Evolutionary conservation across 2,113 vertebrate genomes (phyloP).

Genomic region (Eublepharis macularius): DNA sequence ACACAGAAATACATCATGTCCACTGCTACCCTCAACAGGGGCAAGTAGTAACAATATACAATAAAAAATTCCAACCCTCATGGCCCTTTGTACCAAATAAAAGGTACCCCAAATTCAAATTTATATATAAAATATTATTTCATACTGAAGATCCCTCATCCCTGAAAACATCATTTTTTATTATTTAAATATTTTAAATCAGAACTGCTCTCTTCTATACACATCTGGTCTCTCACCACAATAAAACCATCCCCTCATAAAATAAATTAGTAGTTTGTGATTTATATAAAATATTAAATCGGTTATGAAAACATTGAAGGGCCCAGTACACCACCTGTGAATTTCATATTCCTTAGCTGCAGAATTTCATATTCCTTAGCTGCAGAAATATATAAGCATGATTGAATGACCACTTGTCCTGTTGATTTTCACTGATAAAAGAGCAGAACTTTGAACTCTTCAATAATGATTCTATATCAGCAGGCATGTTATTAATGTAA

Average conservation of each 20-base stretch:
- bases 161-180: neutral
- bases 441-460: neutral
- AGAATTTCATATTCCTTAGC: neutral
- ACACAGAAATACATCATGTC: neutral
- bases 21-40: neutral
- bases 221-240: neutral
- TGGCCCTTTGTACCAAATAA: neutral
- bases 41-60: neutral
- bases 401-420: neutral
- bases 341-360: neutral
- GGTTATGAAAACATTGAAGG: constrained; percentile 1
- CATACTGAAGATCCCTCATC: neutral
- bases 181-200: neutral
- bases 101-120: neutral
- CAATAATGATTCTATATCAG: neutral
- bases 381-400: neutral
- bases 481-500: neutral
- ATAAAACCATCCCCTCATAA: neutral
- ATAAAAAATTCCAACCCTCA: neutral
- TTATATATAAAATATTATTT: neutral
- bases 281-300: neutral
- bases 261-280: neutral
- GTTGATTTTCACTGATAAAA: neutral
- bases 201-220: neutral
- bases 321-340: neutral